Evolutionary conservation across 2,888 invertebrate species (phyloP), one percentile per base, ranked within the genome.

Genomic region (Baronia brevicornis): DNA sequence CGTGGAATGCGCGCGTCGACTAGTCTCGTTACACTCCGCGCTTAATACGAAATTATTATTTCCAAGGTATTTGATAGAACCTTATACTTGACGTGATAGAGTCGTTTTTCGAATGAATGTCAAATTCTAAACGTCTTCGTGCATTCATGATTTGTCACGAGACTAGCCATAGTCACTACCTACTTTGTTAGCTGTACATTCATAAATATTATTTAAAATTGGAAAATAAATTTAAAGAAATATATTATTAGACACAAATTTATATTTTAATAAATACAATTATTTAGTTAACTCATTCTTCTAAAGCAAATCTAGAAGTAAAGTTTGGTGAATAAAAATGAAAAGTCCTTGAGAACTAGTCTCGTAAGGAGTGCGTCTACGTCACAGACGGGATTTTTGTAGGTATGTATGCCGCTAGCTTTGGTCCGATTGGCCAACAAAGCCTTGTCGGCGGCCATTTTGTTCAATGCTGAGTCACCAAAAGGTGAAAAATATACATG

Each of bases 361-460:
- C 84, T 84, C 82, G 78, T 71, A 69, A 62, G 80, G 71, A 79
- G 82, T 79, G 62, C 68, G 52, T 44, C 55, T 70, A 80, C 84
- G 84, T 84, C 82, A 82, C 58, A 51, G 54, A 55, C 61, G 56
- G 60, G 61, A 66, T 71, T 77, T 62, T 73, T 69, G 66, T 72
- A 72, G 68, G 59, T 78, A 77, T 66, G 69, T 72, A 66, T 68
- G 59, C 56, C 52, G 62, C 62, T 52, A 66, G 62, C 59, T 53
- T 53, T 56, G 51, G 54, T 55, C 64, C 51, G 71, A 80, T 82
- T 82, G 82, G 80, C 64, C 69, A 67, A 71, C 63, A 72, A 71
- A 78, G 72, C 79, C 80, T 82, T 69, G 71, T 63, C 68, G 80
- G 86, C 86, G 84, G 88, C 89, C 89, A 89, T 89, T 86, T 89